phyloP scores from a whole-genome alignment of 2,113 vertebrate species.

The Bostrychus sinensis region DNA sequence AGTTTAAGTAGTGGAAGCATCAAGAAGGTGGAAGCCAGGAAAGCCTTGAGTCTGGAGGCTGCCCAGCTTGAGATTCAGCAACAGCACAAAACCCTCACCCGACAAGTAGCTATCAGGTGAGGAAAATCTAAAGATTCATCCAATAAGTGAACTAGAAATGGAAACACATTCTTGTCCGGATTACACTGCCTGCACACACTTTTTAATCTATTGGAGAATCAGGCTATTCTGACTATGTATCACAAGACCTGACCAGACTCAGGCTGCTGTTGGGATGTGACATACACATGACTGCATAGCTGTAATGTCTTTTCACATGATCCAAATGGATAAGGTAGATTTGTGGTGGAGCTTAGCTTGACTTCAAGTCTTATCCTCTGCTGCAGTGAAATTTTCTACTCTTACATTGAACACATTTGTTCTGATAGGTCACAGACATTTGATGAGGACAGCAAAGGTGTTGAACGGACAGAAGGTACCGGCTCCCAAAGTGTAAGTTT shows the following conservation, averaged over 20 bases:
- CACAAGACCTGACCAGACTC: slow-evolving; percentile 51
- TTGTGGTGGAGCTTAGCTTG: not conserved
- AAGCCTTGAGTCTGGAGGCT: slow-evolving; percentile 83
- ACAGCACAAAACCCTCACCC: slow-evolving; percentile 50
- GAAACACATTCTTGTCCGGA: not conserved
- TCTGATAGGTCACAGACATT: slow-evolving; percentile 75
- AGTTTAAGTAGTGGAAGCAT: slow-evolving; percentile 54
- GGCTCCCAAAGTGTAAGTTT: slow-evolving; percentile 62
- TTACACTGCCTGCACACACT: no score
- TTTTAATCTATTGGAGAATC: slow-evolving; percentile 2
- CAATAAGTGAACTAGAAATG: not conserved
- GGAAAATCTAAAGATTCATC: not conserved
- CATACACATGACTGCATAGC: slow-evolving; percentile 47
- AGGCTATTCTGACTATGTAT: slow-evolving; percentile 8
- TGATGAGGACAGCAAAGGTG: slow-evolving; percentile 56
- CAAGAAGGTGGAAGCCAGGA: slow-evolving; percentile 70
- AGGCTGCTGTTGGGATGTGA: slow-evolving; percentile 42
- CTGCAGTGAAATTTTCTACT: not conserved
- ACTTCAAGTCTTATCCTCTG: not conserved
- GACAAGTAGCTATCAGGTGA: slow-evolving; percentile 61
- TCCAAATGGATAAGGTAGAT: slow-evolving; percentile 15
- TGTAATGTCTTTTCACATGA: slow-evolving; percentile 48
- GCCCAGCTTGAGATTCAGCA: slow-evolving; percentile 64
- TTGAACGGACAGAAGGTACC: slow-evolving; percentile 61
- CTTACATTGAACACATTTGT: not conserved